Percentiles rank a stretch among this genome's conserved stretches.
These are phyloP conservation scores for Trochalopteron elliotii DNA, from an alignment of 2,113 vertebrate genomes.

Conservation along the genomic window DNA sequence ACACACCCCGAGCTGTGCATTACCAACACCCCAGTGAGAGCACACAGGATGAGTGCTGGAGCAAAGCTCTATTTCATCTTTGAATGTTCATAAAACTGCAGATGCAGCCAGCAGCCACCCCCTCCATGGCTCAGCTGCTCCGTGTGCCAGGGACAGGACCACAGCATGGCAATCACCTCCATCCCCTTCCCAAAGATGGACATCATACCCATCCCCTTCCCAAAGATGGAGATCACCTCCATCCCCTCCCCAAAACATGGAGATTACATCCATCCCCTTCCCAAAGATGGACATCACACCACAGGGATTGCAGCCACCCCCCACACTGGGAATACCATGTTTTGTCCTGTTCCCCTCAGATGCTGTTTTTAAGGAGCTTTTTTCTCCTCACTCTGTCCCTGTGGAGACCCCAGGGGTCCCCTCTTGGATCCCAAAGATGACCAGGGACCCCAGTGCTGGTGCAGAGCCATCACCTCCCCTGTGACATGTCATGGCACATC, in stretches of 20 bases:
- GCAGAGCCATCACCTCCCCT: not conserved
- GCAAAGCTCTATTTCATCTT: not conserved
- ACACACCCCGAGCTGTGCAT: not conserved
- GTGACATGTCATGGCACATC: accelerated
- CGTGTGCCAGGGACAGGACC: not conserved
- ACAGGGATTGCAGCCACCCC: not conserved
- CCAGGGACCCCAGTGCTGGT: accelerated
- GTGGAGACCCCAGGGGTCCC: not conserved
- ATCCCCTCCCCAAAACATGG: not conserved
- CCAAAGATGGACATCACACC: not conserved
- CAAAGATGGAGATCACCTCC: not conserved
- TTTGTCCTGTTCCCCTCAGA: not conserved
- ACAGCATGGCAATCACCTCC: accelerated
- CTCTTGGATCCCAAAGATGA: not conserved
- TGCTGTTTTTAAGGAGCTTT: not conserved
- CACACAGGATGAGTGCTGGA: accelerated
- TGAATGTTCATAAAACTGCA: accelerated
- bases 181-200: not conserved
- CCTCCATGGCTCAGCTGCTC: not conserved
- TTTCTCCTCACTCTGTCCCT: accelerated
- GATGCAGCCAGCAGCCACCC: not conserved
- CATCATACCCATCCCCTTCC: not conserved
- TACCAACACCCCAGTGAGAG: not conserved
- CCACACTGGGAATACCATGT: accelerated
- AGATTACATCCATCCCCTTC: not conserved